Evolutionary conservation across 2,797 vertebrate species (phyloP), one percentile per base, ranked within the genome.

Genomic region (Australoheros facetus): DNA sequence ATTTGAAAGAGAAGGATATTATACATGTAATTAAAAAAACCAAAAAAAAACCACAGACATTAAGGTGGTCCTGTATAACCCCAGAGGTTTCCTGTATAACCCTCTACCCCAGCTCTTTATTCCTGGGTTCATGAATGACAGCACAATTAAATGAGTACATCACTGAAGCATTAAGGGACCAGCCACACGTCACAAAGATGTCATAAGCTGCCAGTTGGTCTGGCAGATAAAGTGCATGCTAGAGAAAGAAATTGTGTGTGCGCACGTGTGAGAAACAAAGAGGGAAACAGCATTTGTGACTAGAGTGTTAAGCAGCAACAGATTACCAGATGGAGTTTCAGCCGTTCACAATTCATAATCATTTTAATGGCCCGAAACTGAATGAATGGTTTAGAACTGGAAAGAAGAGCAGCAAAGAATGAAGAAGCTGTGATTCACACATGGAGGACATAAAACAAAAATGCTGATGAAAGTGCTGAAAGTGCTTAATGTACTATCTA

Each of bases 111-210:
- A 19, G 78, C 77, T 85, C 62, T 75, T 83, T 84, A 69, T 85
- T 78, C 80, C n/a, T 2, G 7, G 53, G 56, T 84, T 88, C 71
- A 73, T 88, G 88, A 93, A 85, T 92, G 91, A 91, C 90, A 91
- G 86, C 79, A 85, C 84, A 85, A 93, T 93, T 92, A 93, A 91
- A 83, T 42, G 77, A 85, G 82, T 80, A 71, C 82, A 83, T 87
- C 89, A 88, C 34, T 60, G 73, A 82, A 73, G 86, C 88, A 91
- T 89, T 88, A 81, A 82, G 79, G 87, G 87, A 91, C 78, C 78
- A 73, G 85, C 75, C 77, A 82, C 83, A 90, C 80, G 81, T 92
- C 89, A 91, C 14, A 2, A 83, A 88, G 71, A 85, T 91, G 89
- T 88, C 90, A 88, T 86, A 73, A 82, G 84, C 89, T 84, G 87